phyloP scores from a whole-genome alignment of 2,888 invertebrate genomes.

The Neoscelio sp. region DNA sequence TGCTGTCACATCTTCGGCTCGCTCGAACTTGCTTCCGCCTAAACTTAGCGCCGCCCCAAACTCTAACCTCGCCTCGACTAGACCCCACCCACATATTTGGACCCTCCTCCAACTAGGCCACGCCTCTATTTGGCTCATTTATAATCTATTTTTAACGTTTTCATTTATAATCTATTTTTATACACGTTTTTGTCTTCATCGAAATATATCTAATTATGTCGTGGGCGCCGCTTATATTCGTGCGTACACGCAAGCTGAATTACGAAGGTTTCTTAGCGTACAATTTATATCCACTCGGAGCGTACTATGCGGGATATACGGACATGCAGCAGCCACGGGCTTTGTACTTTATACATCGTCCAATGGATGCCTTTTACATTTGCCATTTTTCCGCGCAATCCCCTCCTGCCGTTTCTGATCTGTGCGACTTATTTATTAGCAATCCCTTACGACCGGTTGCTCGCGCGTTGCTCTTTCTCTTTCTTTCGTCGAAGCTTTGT shows the following conservation, averaged over 20 bases:
- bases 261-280: conserved; percentile 24
- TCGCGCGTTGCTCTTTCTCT: conserved; percentile 4
- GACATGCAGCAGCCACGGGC: conserved; percentile 21
- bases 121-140: too few relatives aligned
- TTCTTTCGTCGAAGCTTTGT: conserved; percentile 15
- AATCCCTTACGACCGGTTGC: conserved; percentile 43
- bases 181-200: neutral
- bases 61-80: too few relatives aligned
- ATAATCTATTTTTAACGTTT: conserved; percentile 8
- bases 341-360: conserved; percentile 25
- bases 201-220: conserved; percentile 26
- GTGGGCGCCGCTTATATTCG: conserved; percentile 8
- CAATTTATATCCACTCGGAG: conserved; percentile 43
- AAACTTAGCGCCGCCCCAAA: too few relatives aligned
- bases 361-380: conserved; percentile 46
- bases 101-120: too few relatives aligned
- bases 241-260: conserved; percentile 35
- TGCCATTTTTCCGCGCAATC: conserved; percentile 29
- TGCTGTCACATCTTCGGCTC: too few relatives aligned
- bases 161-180: neutral
- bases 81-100: too few relatives aligned
- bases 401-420: conserved; percentile 2
- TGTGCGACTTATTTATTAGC: conserved; percentile 46
- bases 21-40: too few relatives aligned
- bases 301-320: conserved; percentile 15